Evolutionary conservation across 2,888 invertebrate genomes (phyloP).

Genomic region (Philopedon plagiatum): DNA sequence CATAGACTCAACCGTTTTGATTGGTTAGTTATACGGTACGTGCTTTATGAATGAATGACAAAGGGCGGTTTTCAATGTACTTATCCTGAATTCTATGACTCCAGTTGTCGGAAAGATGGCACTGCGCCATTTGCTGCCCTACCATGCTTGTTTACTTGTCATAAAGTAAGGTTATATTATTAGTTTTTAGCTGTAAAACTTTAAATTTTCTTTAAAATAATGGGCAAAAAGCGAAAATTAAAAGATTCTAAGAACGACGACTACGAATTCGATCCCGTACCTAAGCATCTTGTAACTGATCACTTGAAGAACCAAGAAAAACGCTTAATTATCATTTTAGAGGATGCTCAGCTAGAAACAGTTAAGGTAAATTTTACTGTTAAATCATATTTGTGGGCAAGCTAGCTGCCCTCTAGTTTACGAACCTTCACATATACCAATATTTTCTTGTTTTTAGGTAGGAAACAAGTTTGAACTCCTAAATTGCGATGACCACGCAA

Average conservation of each 20-base stretch:
- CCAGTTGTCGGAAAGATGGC: not conserved
- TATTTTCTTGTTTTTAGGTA: constrained; percentile 72
- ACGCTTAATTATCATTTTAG: constrained; percentile 92
- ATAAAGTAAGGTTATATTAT: constrained; percentile 5
- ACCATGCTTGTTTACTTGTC: not conserved
- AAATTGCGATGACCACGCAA: constrained; percentile 93
- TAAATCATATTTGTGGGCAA: not conserved
- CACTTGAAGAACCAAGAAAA: constrained; percentile 89
- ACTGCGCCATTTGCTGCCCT: too few species aligned
- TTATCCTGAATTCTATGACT: not conserved
- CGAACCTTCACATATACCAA: not conserved
- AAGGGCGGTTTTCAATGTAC: too few species aligned
- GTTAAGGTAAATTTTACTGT: constrained; percentile 82
- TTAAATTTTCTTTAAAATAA: constrained; percentile 54
- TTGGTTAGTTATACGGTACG: not conserved
- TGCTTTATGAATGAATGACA: not conserved
- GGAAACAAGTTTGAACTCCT: constrained; percentile 91
- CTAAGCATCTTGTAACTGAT: constrained; percentile 82
- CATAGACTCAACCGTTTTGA: not conserved
- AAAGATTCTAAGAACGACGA: constrained; percentile 74
- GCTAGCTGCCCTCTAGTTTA: too few species aligned
- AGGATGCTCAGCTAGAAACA: constrained; percentile 95
- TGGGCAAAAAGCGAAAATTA: constrained; percentile 74
- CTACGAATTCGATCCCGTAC: constrained; percentile 83
- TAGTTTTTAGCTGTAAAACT: not conserved